Percentiles rank a stretch among this genome's conserved stretches.
phyloP scores from a whole-genome alignment of 2,888 invertebrate genomes.

The Syrphus vitripennis region DNA sequence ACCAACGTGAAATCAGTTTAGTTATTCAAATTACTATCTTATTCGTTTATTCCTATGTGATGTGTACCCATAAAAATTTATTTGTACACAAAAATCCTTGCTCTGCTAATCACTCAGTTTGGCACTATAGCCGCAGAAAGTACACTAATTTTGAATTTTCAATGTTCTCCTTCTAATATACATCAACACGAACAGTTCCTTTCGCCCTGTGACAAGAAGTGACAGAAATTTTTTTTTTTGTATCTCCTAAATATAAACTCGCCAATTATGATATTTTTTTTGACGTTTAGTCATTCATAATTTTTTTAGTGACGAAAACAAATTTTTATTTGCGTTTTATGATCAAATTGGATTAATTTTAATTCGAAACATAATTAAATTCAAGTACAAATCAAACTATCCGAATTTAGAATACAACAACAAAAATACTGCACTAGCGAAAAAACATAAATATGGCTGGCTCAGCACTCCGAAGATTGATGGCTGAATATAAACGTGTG shows the following conservation, averaged over 20 bases:
- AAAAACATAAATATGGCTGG: constrained; percentile 86
- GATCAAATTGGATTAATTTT: constrained; percentile 36
- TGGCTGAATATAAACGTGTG: constrained; percentile 94
- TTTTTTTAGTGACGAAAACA: constrained; percentile 63
- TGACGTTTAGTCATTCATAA: constrained; percentile 40
- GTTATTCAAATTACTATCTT: too few relatives aligned
- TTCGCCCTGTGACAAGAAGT: not conserved
- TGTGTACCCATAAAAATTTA: too few relatives aligned
- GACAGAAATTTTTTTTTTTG: not conserved
- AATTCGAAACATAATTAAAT: constrained; percentile 9
- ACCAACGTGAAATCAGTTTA: too few relatives aligned
- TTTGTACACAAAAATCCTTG: too few relatives aligned
- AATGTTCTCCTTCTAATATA: too few relatives aligned
- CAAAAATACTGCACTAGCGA: not conserved
- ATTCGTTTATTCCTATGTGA: too few relatives aligned
- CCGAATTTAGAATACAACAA: not conserved
- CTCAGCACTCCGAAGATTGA: constrained; percentile 90
- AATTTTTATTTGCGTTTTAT: constrained; percentile 57
- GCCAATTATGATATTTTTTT: not conserved
- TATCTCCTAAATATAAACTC: not conserved
- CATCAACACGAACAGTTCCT: not conserved
- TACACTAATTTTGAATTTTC: too few relatives aligned
- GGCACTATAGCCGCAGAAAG: too few relatives aligned
- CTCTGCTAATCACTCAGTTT: too few relatives aligned
- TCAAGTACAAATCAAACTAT: constrained; percentile 37